These are phyloP conservation scores for Pantherophis alleghaniensis DNA, from an alignment of 2,797 vertebrate genomes.

Conservation along the genomic window DNA sequence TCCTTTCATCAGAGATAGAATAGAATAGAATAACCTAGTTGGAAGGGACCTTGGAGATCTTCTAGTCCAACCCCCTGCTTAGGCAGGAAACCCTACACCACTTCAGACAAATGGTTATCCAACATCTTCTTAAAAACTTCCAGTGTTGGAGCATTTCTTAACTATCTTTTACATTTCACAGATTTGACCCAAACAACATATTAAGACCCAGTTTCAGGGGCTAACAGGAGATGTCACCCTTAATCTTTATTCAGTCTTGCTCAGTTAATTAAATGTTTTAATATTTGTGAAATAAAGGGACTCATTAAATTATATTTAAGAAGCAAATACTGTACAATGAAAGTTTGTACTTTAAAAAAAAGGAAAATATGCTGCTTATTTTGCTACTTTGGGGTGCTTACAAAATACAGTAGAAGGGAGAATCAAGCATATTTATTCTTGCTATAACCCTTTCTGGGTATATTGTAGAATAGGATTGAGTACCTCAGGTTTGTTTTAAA, in stretches of 20 bases:
- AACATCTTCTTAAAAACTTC: too few relatives aligned
- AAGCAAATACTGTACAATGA: not conserved
- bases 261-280: conserved; percentile 6
- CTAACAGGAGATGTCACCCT: not conserved
- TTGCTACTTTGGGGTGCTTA: not conserved
- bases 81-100: too few relatives aligned
- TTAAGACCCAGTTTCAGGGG: not conserved
- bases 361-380: conserved; percentile 4
- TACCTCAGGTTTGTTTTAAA: conserved; percentile 64
- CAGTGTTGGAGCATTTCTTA: not conserved
- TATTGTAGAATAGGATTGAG: conserved; percentile 23
- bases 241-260: conserved; percentile 6
- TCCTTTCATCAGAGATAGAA: not conserved
- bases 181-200: not conserved
- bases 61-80: too few relatives aligned
- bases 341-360: conserved; percentile 4
- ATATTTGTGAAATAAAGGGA: conserved; percentile 5
- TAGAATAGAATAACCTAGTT: too few relatives aligned
- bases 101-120: too few relatives aligned
- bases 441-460: conserved; percentile 39
- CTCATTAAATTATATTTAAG: conserved; percentile 9
- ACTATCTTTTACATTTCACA: not conserved
- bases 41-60: too few relatives aligned
- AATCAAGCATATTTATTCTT: not conserved
- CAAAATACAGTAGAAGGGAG: not conserved